Evolutionary conservation across 1,140 invertebrate species (phyloP).

Genomic region (Diachasma alloeum): DNA sequence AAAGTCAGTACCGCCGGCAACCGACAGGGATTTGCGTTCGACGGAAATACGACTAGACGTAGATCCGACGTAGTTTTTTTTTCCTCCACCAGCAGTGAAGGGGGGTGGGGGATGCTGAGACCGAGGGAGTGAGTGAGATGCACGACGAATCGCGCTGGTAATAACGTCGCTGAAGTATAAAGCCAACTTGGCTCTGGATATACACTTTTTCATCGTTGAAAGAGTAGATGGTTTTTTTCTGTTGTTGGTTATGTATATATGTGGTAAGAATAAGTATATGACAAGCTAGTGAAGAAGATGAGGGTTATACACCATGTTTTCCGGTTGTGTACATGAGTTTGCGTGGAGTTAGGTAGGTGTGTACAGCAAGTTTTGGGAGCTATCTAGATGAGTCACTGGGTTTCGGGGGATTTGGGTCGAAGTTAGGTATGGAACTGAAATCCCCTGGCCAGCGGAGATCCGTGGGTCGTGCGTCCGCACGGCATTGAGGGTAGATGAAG

Average conservation of each 20-base stretch:
- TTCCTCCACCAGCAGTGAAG: not conserved
- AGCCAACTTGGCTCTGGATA: constrained; percentile 11
- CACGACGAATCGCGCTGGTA: constrained; percentile 10
- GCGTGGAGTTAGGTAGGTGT: not conserved
- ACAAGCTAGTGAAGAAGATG: not conserved
- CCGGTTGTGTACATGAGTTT: constrained; percentile 12
- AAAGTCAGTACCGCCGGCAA: constrained; percentile 1
- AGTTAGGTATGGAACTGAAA: constrained; percentile 23
- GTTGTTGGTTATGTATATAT: not conserved
- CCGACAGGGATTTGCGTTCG: constrained; percentile 23
- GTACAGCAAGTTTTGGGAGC: not conserved
- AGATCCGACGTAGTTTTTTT: constrained; percentile 17
- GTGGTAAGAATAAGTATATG: not conserved
- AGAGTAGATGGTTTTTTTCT: not conserved
- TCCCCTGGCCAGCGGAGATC: constrained; percentile 25
- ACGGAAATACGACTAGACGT: constrained; percentile 31
- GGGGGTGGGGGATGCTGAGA: too few relatives aligned
- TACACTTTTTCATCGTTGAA: constrained; percentile 1
- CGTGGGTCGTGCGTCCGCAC: not conserved
- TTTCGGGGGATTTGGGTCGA: constrained; percentile 34
- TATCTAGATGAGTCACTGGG: not conserved
- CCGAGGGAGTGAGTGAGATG: not conserved
- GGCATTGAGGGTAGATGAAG: constrained; percentile 29
- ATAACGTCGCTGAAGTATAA: constrained; percentile 29
- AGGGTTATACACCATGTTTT: constrained; percentile 3